Evolutionary conservation across 1,140 invertebrate genomes (phyloP).

Genomic region (Zaprionus kolodkinae): DNA sequence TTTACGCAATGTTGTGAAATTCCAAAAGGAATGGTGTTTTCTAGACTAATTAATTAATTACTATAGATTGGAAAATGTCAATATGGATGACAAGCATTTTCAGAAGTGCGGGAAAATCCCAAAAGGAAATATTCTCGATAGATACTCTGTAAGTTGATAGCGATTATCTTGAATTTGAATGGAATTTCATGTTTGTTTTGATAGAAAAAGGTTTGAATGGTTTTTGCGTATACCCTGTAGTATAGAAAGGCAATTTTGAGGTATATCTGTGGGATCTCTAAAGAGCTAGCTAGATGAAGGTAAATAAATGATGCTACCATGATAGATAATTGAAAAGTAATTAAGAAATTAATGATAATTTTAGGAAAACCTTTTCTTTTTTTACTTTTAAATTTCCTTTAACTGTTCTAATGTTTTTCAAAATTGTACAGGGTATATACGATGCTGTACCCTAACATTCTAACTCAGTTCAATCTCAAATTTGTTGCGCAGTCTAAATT

Average conservation of each 20-base stretch:
- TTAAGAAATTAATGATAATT: too few relatives aligned
- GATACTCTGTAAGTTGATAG: background rate
- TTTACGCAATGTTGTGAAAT: constrained; percentile 15
- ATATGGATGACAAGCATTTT: background rate
- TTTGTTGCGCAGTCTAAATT: background rate
- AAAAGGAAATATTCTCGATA: background rate
- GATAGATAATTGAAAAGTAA: too few relatives aligned
- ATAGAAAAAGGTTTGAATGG: background rate
- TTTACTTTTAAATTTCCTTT: background rate
- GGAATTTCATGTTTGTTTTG: background rate
- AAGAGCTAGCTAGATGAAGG: background rate
- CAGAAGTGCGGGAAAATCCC: background rate
- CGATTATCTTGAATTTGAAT: background rate
- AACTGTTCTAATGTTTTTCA: background rate
- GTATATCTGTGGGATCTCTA: background rate
- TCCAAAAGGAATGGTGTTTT: too few relatives aligned
- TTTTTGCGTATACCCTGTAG: background rate
- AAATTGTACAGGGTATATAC: background rate
- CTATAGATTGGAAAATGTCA: background rate
- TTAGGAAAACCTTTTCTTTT: background rate
- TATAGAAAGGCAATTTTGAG: background rate
- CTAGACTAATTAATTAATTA: too few relatives aligned
- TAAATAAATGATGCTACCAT: background rate
- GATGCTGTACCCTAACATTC: background rate
- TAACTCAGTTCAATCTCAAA: background rate